These are phyloP conservation scores for Nothocercus julius DNA, from an alignment of 2,113 vertebrate genomes.

Conservation along the genomic window DNA sequence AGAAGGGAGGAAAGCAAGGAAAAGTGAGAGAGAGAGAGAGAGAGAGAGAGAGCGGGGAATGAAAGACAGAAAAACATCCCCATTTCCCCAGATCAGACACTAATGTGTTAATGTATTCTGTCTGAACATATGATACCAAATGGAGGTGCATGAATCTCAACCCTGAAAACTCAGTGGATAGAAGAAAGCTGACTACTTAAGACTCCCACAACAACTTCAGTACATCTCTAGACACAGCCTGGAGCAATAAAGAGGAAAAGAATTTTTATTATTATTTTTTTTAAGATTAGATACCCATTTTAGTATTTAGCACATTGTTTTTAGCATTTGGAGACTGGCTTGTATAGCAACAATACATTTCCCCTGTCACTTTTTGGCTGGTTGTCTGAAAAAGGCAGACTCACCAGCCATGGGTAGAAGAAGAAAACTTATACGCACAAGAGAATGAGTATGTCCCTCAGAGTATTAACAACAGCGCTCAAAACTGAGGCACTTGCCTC, in stretches of 20 bases:
- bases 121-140: conserved; percentile 47
- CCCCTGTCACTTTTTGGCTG: background rate
- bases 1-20: background rate
- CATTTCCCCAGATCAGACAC: conserved; percentile 11
- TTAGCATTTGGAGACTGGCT: background rate
- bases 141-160: conserved; percentile 2
- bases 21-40: background rate
- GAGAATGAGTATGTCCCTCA: background rate
- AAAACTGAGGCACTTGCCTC: background rate
- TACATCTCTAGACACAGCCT: conserved; percentile 44
- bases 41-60: background rate
- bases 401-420: background rate
- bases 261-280: background rate
- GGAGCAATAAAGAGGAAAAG: conserved; percentile 35
- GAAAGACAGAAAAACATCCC: background rate
- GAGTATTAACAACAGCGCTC: background rate
- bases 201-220: conserved; percentile 18
- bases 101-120: conserved; percentile 47
- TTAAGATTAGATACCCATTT: conserved; percentile 2
- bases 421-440: background rate
- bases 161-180: conserved; percentile 28
- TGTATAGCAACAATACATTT: background rate
- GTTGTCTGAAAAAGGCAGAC: background rate
- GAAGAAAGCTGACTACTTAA: conserved; percentile 44
- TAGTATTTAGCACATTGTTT: conserved; percentile 14